phyloP scores from a whole-genome alignment of 2,113 vertebrate species.

The Nothocercus julius region DNA sequence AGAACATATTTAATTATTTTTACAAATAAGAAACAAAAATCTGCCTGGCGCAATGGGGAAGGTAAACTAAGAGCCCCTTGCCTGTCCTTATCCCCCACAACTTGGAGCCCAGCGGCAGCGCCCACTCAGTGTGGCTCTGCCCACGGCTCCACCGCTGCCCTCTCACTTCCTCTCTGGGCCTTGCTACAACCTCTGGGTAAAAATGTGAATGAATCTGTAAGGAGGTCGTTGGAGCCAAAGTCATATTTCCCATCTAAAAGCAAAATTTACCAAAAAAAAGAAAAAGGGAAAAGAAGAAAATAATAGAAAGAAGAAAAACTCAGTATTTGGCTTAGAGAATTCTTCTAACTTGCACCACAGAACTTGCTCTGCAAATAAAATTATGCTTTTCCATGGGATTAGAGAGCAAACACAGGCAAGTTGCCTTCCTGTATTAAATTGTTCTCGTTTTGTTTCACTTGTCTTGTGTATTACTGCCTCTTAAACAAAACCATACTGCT shows the following conservation, averaged over 20 bases:
- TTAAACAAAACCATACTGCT: neutral
- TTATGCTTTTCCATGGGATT: neutral
- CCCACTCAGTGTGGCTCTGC: accelerated
- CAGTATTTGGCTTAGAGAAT: neutral
- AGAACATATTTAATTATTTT: neutral
- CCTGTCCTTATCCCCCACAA: neutral
- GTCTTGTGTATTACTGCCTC: neutral
- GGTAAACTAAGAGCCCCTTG: neutral
- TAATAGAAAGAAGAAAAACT: neutral
- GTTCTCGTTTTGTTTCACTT: neutral
- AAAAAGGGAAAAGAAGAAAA: neutral
- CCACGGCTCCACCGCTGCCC: too few relatives aligned
- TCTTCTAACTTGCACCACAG: neutral
- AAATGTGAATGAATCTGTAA: neutral
- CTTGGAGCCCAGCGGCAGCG: neutral
- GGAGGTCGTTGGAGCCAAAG: neutral
- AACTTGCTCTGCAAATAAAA: neutral
- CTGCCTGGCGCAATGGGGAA: neutral
- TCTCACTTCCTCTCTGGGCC: neutral
- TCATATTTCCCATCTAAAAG: neutral
- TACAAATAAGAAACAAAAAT: neutral
- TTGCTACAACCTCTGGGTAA: neutral
- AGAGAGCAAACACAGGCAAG: neutral
- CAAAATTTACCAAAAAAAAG: neutral
- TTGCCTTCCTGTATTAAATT: neutral